These are phyloP conservation scores for Ciconia stormi DNA, from an alignment of 2,113 vertebrate genomes.

Conservation along the genomic window DNA sequence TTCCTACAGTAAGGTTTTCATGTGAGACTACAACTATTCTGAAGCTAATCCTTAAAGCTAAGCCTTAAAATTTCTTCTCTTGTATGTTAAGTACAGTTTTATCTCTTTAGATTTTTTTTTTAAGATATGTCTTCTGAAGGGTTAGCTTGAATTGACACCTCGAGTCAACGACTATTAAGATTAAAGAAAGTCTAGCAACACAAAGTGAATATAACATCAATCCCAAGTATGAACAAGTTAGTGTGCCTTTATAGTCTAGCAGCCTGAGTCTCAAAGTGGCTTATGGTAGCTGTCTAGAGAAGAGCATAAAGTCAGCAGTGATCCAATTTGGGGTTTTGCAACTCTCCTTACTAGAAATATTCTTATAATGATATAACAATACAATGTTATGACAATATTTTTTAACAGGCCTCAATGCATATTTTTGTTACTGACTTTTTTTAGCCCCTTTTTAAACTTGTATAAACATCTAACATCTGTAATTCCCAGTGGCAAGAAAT, in stretches of 20 bases:
- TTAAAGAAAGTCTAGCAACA: neutral
- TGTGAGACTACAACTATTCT: neutral
- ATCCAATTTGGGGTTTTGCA: neutral
- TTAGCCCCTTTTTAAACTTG: neutral
- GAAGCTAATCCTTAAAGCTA: neutral
- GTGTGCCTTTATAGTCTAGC: neutral
- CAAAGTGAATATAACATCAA: neutral
- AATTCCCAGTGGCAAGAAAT: neutral
- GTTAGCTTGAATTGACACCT: neutral
- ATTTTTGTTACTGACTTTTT: neutral
- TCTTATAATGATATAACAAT: neutral
- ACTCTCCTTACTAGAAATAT: neutral
- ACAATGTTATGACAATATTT: too few relatives aligned
- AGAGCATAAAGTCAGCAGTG: neutral
- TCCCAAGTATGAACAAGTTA: neutral
- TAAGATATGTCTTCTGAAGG: neutral
- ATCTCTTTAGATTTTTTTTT: neutral
- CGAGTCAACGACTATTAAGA: neutral
- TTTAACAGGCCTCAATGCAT: neutral
- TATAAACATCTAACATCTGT: neutral
- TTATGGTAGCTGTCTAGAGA: neutral
- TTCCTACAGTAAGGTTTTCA: neutral
- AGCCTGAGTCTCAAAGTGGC: neutral
- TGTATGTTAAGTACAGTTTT: neutral
- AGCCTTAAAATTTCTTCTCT: neutral